Conservation (phyloP, 1,140 invertebrate species). For the Euwallacea fornicatus region DNA sequence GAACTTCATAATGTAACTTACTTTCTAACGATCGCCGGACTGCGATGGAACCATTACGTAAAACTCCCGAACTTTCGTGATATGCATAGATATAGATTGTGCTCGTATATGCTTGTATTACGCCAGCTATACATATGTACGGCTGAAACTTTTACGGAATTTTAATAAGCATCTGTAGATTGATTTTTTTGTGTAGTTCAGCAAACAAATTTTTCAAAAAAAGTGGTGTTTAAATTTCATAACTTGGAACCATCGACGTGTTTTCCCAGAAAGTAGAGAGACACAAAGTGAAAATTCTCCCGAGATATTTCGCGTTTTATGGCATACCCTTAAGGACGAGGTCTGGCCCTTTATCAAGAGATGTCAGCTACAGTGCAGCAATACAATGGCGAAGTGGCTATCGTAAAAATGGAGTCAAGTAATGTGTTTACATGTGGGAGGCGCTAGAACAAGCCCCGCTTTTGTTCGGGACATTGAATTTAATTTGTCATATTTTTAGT, state of each 20-base stretch:
- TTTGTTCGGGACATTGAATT: too few relatives aligned
- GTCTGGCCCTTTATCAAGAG: slow-evolving; percentile 10
- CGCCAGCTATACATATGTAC: slow-evolving; percentile 8
- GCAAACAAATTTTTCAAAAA: too few relatives aligned
- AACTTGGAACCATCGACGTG: too few relatives aligned
- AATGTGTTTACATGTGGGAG: slow-evolving; percentile 11
- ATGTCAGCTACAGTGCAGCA: slow-evolving; percentile 12
- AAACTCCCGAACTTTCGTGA: slow-evolving; percentile 11
- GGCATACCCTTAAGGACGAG: slow-evolving; percentile 1
- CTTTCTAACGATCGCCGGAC: slow-evolving; percentile 14
- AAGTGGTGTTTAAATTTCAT: too few relatives aligned
- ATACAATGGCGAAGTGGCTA: slow-evolving; percentile 16
- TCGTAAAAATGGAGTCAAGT: slow-evolving; percentile 20
- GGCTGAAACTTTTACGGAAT: slow-evolving; percentile 4
- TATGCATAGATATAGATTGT: slow-evolving; percentile 17
- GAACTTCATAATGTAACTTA: slow-evolving; percentile 13
- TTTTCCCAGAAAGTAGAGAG: too few relatives aligned
- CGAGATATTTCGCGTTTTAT: background rate
- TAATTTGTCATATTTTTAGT: too few relatives aligned
- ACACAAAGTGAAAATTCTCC: background rate
- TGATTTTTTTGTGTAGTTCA: background rate
- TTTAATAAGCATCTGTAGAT: slow-evolving; percentile 5
- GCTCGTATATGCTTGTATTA: slow-evolving; percentile 8
- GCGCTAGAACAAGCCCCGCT: background rate
- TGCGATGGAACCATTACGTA: slow-evolving; percentile 9